These are phyloP conservation scores for Rhabdomys pumilio DNA, from an alignment of 2,797 vertebrate genomes.

Conservation along the genomic window DNA sequence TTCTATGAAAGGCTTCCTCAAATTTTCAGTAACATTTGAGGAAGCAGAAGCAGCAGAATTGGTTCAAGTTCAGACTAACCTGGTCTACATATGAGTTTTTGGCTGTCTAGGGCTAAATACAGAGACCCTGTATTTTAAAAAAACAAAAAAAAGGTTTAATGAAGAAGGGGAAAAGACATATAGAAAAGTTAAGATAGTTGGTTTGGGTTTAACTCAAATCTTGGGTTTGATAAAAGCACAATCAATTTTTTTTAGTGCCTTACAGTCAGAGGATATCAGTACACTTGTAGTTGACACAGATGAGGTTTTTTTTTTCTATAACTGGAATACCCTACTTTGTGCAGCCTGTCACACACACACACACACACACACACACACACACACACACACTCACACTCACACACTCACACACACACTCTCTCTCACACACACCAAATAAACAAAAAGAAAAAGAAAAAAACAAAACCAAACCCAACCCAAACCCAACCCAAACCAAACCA, in stretches of 20 bases:
- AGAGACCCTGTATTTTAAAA: background rate
- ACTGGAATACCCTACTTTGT: background rate
- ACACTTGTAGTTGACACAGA: background rate
- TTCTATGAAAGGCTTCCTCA: background rate
- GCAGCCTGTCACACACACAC: background rate
- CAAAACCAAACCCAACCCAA: background rate
- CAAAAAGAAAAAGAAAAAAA: too few species aligned
- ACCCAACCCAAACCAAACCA: background rate
- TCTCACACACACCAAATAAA: background rate
- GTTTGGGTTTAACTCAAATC: background rate
- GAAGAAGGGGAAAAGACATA: background rate
- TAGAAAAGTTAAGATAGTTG: background rate
- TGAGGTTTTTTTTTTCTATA: background rate
- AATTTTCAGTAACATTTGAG: background rate
- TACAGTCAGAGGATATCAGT: background rate
- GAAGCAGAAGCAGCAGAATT: background rate
- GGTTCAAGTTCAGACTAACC: background rate
- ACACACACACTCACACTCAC: too few species aligned
- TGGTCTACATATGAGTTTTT: background rate
- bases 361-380: background rate
- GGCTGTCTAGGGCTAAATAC: background rate
- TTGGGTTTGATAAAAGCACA: background rate
- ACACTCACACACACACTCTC: too few species aligned
- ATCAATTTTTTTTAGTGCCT: background rate
- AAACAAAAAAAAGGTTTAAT: background rate